Evolutionary conservation across 2,888 invertebrate genomes (phyloP), one percentile per base, ranked within the genome.

Genomic region (Heteromurus nitidus): DNA sequence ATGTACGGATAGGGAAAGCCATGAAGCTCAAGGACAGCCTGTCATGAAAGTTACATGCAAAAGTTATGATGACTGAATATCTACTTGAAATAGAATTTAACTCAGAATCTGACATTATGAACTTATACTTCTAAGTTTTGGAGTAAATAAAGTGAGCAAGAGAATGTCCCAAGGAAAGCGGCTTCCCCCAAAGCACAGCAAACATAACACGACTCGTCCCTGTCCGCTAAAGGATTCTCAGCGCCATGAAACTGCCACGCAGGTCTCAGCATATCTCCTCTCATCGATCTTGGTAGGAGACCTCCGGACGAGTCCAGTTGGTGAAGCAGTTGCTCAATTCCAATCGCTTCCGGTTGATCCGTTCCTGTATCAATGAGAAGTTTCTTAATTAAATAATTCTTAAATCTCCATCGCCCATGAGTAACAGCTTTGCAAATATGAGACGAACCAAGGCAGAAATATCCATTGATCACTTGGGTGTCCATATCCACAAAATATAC

Each of bases 381-480:
- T 24, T 2, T 9, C 7, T 36, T 36, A 36, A 36, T 22, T 65
- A 20, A 9, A 2, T 20, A 5, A 3, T 22, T 58, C 22, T 58
- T 20, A 58, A 60, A 11, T 60, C 24, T 24, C 11, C 60, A 64
- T 31, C 9, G 9, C n/a, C 5, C 7, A 22, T 28, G n/a, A 22
- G 64, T 3, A 28, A 36, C n/a, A n/a, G n/a, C 36, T 36, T 13
- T 36, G 5, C 36, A 36, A 5, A 36, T 36, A 5, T 36, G 7
- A 36, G 47, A 88, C 90, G 90, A 91, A 96, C 96, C 96, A 70
- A 97, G 91, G 88, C 94, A 94, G 89, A 97, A 95, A 89, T 93
- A 95, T 76, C 96, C 96, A 89, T 95, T 94, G 9, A 97, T 96
- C 28, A 96, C 91, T 36, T 97, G 97, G 0, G 96, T 96, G 87